Evolutionary conservation across 2,888 invertebrate species (phyloP), one percentile per base, ranked within the genome.

Genomic region (Lucinisca nassula): DNA sequence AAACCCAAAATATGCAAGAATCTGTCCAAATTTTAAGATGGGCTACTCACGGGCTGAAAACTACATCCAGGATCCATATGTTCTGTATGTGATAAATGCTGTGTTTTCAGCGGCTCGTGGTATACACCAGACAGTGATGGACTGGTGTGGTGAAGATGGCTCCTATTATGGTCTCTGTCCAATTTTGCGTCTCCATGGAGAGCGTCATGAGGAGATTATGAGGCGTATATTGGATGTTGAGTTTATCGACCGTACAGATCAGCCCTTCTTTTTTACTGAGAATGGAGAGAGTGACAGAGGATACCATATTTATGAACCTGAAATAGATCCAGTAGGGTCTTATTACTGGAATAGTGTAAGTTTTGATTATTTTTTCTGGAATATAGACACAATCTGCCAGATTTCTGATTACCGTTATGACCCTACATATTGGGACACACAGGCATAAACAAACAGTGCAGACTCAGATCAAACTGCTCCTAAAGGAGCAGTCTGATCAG

Each of bases 81-180:
- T 93, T 0, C 88, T 95, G n/a, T 95, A 95, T 81, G 95, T 95
- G 0, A 91, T 95, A 58, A 96, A 96, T 85, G 95, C 95, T 12
- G 96, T 95, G 2, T 95, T 95, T 82, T 92, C 95, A 0, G 92
- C 93, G 4, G 95, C 95, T 1, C 77, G 95, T 4, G 95, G 94
- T 8, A 91, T 95, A 2, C 90, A 95, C 74, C 72, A 91, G 8
- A 92, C 95, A 10, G 61, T 95, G 6, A 32, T 75, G 8, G 77
- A 90, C 27, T 77, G 93, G 32, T 95, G 95, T 75, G 89, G 90
- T 0, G 32, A 45, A 17, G 78, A 87, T 24, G 76, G 76, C 21
- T 55, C 40, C 40, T 92, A 92, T 61, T 78, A 58, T 24, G 93
- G 93, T n/a, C 83, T 93, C 8, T 95, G 95, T 83, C 85, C 88